Evolutionary conservation across 2,888 invertebrate genomes (phyloP), one percentile per base, ranked within the genome.

Genomic region (Dryocosmus kuriphilus): DNA sequence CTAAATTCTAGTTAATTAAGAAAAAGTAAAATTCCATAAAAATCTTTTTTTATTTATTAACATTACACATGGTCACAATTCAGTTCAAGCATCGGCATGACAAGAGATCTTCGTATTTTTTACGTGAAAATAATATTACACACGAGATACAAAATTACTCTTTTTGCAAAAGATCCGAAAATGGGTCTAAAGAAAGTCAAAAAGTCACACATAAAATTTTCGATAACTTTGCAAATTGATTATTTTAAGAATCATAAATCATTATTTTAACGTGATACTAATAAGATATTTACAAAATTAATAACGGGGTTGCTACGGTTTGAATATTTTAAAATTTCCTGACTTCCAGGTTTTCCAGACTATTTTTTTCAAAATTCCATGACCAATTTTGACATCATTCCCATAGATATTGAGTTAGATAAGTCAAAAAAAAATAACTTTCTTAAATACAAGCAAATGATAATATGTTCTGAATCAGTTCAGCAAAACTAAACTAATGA

Each of bases 11-110:
- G 24, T 27, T 61, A 61, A 16, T 61, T 1, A 46, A 46, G 51
- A 27, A 27, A 9, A 46, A 46, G 27, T 1, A 51, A n/a, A 46
- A 9, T 9, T 71, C 51, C 27, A 46, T 71, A 71, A 71, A 71
- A 71, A 71, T 71, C 46, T 51, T 46, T 27, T n/a, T 71, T 46
- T 71, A 51, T 71, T 71, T 41, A 65, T 38, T 71, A 71, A 71
- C 19, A 51, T 71, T 51, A 71, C 67, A 71, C 46, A n/a, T 9
- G n/a, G 51, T n/a, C 51, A 51, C 51, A 51, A n/a, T 57, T 24
- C 24, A 24, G 22, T 24, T 22, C 24, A 14, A 57, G 24, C 57
- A 22, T 24, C 57, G 24, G 8, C 24, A 24, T 57, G 24, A 57
- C 57, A 57, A 51, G 57, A 57, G 57, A 57, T 24, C 22, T 57